Base-by-base conservation (phyloP, 2,888 invertebrate genomes). In the Lapara coniferarum region DNA sequence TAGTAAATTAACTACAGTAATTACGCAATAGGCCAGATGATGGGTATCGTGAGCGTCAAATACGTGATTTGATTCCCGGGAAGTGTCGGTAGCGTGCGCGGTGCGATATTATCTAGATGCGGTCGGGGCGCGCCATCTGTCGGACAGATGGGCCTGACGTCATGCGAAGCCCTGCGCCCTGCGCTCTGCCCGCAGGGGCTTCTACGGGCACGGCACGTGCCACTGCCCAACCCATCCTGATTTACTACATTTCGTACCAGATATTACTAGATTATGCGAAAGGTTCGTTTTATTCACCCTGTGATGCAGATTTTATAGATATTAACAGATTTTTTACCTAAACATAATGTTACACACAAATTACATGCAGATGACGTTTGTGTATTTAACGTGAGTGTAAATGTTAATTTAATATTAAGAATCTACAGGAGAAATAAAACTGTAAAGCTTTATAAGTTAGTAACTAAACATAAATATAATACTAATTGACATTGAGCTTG, bases 101-200 rank as follows among this genome's bases (percentile, higher is more conserved):
- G 84, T 87, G 90, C 88, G 92, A 92, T 93, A 92, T 88, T 89
- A 93, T 93, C 93, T 91, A 78, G 77, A 71, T 75, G 79, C 75
- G 77, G 78, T 77, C 74, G 80, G 81, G 89, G 90, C 83, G 82
- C 86, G 90, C 92, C 93, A 93, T 91, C 93, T 93, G 93, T 83
- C 89, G 81, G 90, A 89, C 93, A 93, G 93, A 93, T 93, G 93
- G 86, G 81, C 79, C 87, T 91, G 91, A 92, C 92, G 93, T 93
- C 93, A 93, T 89, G 89, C 88, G 92, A 93, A 91, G 91, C 89
- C 89, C 85, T 78, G 75, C 77, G 72, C 63, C 63, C 63, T 59
- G 59, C 59, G 13, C 30, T 12, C 30, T 10, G 19, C 75, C 77
- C 78, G 79, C 78, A 82, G 85, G 86, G 89, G 89, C 89, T 87